phyloP scores from a whole-genome alignment of 2,797 vertebrate genomes.

The Tachyglossus aculeatus region DNA sequence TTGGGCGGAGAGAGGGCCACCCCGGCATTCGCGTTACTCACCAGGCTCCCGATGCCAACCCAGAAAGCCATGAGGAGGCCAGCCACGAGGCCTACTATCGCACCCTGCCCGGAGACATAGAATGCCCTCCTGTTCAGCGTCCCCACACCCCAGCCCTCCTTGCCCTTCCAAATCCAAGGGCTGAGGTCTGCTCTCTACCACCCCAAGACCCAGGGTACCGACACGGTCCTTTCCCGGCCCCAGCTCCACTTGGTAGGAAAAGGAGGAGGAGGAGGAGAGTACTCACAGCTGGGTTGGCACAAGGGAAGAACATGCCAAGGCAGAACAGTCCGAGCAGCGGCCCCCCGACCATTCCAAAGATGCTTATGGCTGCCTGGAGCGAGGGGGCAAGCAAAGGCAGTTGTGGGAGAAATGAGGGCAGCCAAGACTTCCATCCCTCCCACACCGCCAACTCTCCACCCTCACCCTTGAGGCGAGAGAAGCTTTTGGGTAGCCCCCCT shows the following conservation, averaged over 20 bases:
- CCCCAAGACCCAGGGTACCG: no score
- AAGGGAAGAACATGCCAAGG: slow-evolving; percentile 94
- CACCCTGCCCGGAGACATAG: slow-evolving; percentile 77
- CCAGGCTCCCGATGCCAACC: slow-evolving; percentile 89
- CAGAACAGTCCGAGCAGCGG: slow-evolving; percentile 90
- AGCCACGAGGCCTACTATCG: slow-evolving; percentile 78
- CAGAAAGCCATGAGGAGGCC: slow-evolving; percentile 95
- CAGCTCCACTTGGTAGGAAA: neutral
- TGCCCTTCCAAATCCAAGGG: no score
- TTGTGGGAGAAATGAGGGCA: fast-evolving
- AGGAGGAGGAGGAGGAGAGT: neutral
- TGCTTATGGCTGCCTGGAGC: slow-evolving; percentile 91
- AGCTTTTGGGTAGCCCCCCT: neutral
- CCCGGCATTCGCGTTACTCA: slow-evolving; percentile 44
- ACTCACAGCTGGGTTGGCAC: slow-evolving; percentile 88
- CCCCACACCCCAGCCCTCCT: neutral
- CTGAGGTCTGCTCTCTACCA: no score
- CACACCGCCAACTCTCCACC: no score
- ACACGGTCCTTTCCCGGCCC: neutral
- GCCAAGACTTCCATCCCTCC: neutral
- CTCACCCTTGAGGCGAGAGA: neutral
- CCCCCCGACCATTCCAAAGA: slow-evolving; percentile 96
- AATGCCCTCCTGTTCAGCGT: neutral
- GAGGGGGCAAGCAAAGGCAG: neutral
- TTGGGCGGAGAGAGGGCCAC: neutral